phyloP scores from a whole-genome alignment of 2,797 vertebrate species.

The Mus caroli region DNA sequence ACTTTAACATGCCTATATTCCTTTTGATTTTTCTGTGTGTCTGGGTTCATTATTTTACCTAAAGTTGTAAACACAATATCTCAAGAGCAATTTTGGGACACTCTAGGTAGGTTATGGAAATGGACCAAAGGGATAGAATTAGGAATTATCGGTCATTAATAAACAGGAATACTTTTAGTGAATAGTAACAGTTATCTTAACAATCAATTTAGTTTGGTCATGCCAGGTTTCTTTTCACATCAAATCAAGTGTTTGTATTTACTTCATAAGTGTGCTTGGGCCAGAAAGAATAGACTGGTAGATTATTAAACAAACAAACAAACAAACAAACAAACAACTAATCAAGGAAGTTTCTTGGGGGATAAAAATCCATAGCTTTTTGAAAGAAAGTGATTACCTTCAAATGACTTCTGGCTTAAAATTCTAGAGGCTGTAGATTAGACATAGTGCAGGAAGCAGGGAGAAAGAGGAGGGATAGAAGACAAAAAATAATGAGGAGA shows the following conservation, averaged over 20 bases:
- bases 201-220: neutral
- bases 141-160: neutral
- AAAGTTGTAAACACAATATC: neutral
- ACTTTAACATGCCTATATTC: neutral
- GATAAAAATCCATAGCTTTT: neutral
- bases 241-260: neutral
- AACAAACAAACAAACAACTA: neutral
- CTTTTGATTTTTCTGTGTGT: neutral
- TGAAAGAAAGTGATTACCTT: slow-evolving; percentile 22
- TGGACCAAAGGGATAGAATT: neutral
- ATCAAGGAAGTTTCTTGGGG: neutral
- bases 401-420: slow-evolving; percentile 6
- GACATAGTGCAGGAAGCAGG: neutral
- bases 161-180: slow-evolving; percentile 41
- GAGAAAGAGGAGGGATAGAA: neutral
- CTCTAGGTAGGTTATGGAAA: neutral
- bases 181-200: slow-evolving; percentile 7
- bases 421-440: neutral
- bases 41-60: neutral
- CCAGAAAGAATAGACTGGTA: neutral
- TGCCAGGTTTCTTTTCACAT: neutral
- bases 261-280: neutral
- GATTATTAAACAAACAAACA: neutral
- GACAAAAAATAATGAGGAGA: neutral
- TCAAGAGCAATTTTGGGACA: slow-evolving; percentile 21